phyloP scores from a whole-genome alignment of 2,113 vertebrate genomes.

The Callorhinus ursinus region DNA sequence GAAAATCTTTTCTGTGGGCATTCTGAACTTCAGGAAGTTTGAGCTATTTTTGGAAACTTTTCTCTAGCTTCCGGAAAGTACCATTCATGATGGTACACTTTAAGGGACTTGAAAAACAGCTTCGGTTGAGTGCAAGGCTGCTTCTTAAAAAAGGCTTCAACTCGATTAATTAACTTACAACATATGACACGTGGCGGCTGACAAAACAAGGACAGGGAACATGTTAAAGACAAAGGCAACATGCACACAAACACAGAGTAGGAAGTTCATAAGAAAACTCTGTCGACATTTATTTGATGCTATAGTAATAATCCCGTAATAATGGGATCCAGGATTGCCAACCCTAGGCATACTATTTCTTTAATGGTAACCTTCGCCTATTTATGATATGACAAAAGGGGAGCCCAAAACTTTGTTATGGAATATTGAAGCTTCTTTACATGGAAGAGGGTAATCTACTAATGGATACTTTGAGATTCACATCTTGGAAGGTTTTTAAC shows the following conservation, averaged over 20 bases:
- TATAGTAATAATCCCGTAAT: background rate
- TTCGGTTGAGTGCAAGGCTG: background rate
- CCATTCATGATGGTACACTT: background rate
- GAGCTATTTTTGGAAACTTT: constrained; percentile 30
- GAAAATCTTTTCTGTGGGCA: constrained; percentile 5
- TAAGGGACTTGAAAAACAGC: background rate
- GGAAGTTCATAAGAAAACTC: no score
- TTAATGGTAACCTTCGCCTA: background rate
- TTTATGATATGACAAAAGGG: background rate
- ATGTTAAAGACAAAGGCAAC: background rate
- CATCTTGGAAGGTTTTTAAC: background rate
- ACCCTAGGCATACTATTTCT: background rate
- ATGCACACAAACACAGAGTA: background rate
- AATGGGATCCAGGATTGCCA: background rate
- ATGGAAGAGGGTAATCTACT: background rate
- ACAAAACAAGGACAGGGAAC: background rate
- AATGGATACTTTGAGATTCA: background rate
- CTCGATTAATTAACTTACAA: background rate
- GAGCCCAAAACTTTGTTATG: background rate
- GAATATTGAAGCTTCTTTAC: background rate
- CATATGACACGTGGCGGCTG: background rate
- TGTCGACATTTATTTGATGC: background rate
- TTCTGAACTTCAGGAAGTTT: constrained; percentile 13
- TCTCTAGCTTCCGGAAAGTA: constrained; percentile 46
- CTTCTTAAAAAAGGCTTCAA: constrained; percentile 2